Base-by-base conservation (phyloP, 2,888 invertebrate species). In the Gerris lacustris region DNA sequence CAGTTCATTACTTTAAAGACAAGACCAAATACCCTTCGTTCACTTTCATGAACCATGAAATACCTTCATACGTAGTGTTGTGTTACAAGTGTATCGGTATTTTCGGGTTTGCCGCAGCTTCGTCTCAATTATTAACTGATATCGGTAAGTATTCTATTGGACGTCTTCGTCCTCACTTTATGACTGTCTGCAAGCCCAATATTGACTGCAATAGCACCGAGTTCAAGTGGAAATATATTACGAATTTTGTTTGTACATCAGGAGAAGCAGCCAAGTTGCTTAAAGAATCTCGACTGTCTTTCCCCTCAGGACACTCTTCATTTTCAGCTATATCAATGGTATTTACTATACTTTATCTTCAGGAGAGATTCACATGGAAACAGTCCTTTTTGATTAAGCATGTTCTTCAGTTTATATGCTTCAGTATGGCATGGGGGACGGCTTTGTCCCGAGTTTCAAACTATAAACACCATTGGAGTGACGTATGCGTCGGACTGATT, bases 391-490 rank as follows among this genome's bases (percentile, higher is more conserved):
- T 98, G 71, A 80, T 94, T 67, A 88, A 88, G 70, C 94, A 94
- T 79, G 86, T 89, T n/a, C 81, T 95, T 69, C 97, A 98, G 82
- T 88, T 91, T 79, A 76, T 88, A 11, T 86, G 91, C 69, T 82
- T 96, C 73, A 84, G 88, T 81, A 83, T 92, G 80, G 90, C 95
- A 45, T 89, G 91, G 86, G 92, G 87, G 80, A 93, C 93, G 9
- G 89, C 91, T n/a, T 85, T 96, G 83, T 90, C 94, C 1, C 86
- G 97, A 55, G 87, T 98, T 62, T 94, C 94, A 0, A 93, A 98
- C 83, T 94, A 97, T 84, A 97, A 97, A 80, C 97, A 98, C 81
- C 97, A 98, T 79, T 96, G 96, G 94, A 95, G 93, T 78, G 98
- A 98, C 81, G 97, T 97, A 4, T 83, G 97, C 45, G 88, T 88